Percentiles rank a stretch among this genome's conserved stretches.
phyloP scores from a whole-genome alignment of 2,797 vertebrate genomes.

The Ibycter americanus region DNA sequence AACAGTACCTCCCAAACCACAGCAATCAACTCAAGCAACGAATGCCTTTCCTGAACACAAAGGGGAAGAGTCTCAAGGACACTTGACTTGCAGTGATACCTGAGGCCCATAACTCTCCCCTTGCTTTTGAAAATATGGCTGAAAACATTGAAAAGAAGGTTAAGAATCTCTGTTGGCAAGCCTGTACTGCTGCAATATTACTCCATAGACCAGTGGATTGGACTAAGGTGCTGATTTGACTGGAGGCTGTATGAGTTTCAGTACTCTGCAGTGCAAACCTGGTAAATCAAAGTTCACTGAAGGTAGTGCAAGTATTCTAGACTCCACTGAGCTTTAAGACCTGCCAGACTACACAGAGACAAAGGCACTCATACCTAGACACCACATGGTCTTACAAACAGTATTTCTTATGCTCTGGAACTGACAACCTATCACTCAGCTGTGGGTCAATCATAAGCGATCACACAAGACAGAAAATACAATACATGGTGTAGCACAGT shows the following conservation, averaged over 20 bases:
- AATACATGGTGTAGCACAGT: not conserved
- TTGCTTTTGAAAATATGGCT: not conserved
- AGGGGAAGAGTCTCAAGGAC: not conserved
- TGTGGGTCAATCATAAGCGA: not conserved
- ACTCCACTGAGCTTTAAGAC: not conserved
- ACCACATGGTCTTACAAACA: not conserved
- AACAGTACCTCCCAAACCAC: not conserved
- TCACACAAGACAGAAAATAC: not conserved
- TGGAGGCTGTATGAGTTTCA: not conserved
- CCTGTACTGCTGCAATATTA: not conserved
- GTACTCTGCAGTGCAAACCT: not conserved
- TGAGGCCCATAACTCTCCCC: not conserved
- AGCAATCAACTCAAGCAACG: not conserved
- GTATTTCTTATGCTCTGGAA: not conserved
- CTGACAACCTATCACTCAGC: not conserved
- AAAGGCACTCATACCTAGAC: not conserved
- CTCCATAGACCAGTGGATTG: not conserved
- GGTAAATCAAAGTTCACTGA: not conserved
- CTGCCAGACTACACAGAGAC: not conserved
- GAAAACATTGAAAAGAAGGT: not conserved
- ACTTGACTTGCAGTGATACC: not conserved
- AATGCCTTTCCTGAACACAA: not conserved
- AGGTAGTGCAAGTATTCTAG: not conserved
- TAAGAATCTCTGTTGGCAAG: not conserved
- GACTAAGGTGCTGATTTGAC: not conserved